phyloP scores from a whole-genome alignment of 1,140 invertebrate genomes.

The Gryllus bimaculatus region DNA sequence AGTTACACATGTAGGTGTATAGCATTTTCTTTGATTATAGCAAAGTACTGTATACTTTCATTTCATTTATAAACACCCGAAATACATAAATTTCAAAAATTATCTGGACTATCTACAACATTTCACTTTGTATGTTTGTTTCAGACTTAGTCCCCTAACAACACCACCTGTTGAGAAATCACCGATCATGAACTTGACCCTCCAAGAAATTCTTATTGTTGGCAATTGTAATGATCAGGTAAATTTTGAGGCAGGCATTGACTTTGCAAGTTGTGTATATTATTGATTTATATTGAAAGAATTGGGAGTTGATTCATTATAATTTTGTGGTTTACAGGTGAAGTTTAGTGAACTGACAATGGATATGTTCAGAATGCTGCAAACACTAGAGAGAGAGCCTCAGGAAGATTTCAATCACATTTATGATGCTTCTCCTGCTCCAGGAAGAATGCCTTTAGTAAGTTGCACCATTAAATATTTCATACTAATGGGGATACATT shows the following conservation, averaged over 20 bases:
- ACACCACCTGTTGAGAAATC: conserved; percentile 82
- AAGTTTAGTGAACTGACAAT: conserved; percentile 96
- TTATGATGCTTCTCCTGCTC: conserved; percentile 78
- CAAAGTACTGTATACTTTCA: too few species aligned
- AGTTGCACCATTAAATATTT: conserved; percentile 8
- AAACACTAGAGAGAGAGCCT: conserved; percentile 86
- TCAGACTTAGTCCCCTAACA: conserved; percentile 69
- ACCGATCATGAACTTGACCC: conserved; percentile 70
- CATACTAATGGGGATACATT: too few species aligned
- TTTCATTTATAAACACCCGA: too few species aligned
- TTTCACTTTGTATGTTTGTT: conserved; percentile 28
- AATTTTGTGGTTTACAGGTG: conserved; percentile 41
- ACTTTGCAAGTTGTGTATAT: too few species aligned
- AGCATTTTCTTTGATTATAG: too few species aligned
- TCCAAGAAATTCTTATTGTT: conserved; percentile 92
- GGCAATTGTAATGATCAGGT: conserved; percentile 87
- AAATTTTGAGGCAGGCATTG: conserved; percentile 11
- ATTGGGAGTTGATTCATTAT: background rate
- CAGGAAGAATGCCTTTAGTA: conserved; percentile 43
- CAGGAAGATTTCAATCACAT: conserved; percentile 72
- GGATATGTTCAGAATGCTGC: conserved; percentile 97
- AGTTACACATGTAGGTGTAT: too few species aligned
- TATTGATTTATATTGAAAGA: too few species aligned
- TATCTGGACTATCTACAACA: too few species aligned
- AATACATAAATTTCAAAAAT: too few species aligned